Base-by-base conservation (phyloP, 2,888 invertebrate species). In the Phyllotreta striolata region DNA sequence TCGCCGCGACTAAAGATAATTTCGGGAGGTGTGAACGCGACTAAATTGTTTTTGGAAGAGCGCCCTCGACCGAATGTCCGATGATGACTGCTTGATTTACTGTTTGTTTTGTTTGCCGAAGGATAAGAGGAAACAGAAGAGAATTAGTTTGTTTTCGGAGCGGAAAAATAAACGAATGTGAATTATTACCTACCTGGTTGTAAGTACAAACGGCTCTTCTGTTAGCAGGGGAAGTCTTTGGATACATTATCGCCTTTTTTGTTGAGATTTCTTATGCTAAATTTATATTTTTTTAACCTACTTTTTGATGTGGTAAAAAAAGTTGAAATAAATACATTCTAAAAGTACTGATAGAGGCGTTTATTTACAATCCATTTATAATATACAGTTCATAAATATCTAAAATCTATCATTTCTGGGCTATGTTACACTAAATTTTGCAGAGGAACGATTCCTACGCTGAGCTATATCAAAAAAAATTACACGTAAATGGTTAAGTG, bases 11-110 rank as follows among this genome's bases (percentile, higher is more conserved):
- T 65, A 62, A 63, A 62, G 62, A 62, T 49, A 34, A 54, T 55
- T 54, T 65, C 63, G 47, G 59, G 68, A 72, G 71, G 72, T 72
- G 72, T 70, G 66, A 69, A 72, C 66, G 72, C 68, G 64, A 66
- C 64, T 61, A 70, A 67, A 68, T 68, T 62, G 63, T 63, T 66
- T 64, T 68, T 61, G 56, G 52, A 56, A 60, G 38, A 55, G 64
- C 37, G n/a, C 49, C 40, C 35, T 13, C 40, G 39, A 10, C 12
- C 13, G 24, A 24, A 24, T 24, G 24, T 24, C 24, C 24, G 24
- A 24, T 44, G 60, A 61, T 64, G 64, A 14, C 55, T 14, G 55
- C 46, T 60, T 64, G 64, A 64, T 60, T 60, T 60, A 60, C 37
- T 52, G 34, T 60, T 60, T 60, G 44, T 60, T 60, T 60, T 54